phyloP scores from a whole-genome alignment of 2,113 vertebrate species.

The Rallus limicola region DNA sequence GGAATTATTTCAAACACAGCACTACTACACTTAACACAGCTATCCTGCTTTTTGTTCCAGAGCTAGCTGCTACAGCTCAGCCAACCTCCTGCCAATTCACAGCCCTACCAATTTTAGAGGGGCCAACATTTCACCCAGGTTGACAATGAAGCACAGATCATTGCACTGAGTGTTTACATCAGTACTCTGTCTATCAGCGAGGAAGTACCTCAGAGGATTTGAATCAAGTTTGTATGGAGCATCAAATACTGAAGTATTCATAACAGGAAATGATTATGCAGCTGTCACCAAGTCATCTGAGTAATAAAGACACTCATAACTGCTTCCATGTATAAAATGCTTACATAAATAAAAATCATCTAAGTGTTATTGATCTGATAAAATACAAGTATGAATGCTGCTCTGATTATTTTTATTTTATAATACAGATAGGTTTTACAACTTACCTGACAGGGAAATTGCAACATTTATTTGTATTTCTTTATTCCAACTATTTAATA shows the following conservation, averaged over 20 bases:
- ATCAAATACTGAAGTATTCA: background rate
- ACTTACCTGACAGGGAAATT: background rate
- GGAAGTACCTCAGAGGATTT: background rate
- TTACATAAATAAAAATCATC: background rate
- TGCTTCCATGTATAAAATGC: background rate
- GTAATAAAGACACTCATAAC: background rate
- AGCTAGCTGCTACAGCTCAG: background rate
- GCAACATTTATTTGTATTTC: background rate
- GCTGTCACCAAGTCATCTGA: rapidly evolving
- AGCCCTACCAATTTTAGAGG: background rate
- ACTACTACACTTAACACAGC: background rate
- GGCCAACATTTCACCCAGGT: background rate
- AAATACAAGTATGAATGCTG: background rate
- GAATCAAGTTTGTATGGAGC: background rate
- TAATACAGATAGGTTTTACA: background rate
- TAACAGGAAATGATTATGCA: background rate
- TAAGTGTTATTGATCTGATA: background rate
- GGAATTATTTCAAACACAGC: background rate
- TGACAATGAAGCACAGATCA: background rate
- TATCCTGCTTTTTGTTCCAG: background rate
- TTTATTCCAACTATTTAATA: background rate
- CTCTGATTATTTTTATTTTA: background rate
- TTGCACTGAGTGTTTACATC: background rate
- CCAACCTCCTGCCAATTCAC: background rate
- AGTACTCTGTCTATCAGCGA: background rate